Base-by-base conservation (phyloP, 1,140 invertebrate species). In the Cephus cinctus region DNA sequence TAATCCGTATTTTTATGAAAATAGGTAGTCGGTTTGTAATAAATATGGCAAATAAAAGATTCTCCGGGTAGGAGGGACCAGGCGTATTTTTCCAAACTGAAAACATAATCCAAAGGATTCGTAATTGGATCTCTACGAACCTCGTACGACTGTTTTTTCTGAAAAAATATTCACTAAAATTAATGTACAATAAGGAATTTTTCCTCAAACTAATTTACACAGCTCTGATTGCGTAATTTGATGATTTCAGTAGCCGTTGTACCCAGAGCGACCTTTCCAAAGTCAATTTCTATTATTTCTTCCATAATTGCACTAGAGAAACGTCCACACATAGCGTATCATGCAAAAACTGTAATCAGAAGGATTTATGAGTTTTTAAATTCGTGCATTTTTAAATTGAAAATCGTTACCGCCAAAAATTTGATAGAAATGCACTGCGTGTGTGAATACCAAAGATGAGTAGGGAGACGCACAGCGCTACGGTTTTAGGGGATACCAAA, bases 61-160 rank as follows among this genome's bases (percentile, higher is more conserved):
- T 56, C 46, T 19, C 47, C 39, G 9, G 59, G 51, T 5, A 25
- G 4, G n/a, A 71, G 34, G 2, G 46, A 36, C 69, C 67, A 71
- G 4, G 53, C 56, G 35, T 66, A 65, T 30, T 54, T 41, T 6
- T 50, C 15, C 9, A 64, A 57, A 47, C 62, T 50, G 31, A 71
- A 70, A 12, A 67, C 67, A 23, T 59, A 43, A 36, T 70, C 66
- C 25, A 67, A 47, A 3, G 62, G 57, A 57, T 66, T 70, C 0
- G 63, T 67, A 11, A 35, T 43, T 3, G 57, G 39, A 36, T 71
- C 66, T 31, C 61, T 58, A 46, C 46, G 58, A 12, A 59, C 51
- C 11, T 57, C 43, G 23, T 67, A 70, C 5, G 43, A 23, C 35
- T 59, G 50, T 19, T 57, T 39, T 6, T 53, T 43, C 64, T 70